These are phyloP conservation scores for Telenomus remus DNA, from an alignment of 1,140 invertebrate genomes.

Conservation along the genomic window DNA sequence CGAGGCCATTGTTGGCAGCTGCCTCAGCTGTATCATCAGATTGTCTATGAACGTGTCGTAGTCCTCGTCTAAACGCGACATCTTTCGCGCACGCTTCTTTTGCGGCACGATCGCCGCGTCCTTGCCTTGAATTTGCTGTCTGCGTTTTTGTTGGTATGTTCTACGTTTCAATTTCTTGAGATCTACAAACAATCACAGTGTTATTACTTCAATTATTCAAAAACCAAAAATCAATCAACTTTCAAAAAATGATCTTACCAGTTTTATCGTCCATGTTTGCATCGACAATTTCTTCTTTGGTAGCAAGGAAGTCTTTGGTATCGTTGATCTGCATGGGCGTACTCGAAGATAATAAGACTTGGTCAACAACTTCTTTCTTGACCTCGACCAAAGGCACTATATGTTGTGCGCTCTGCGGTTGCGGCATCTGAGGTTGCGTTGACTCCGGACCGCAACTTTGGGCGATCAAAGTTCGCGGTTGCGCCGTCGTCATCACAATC, in stretches of 20 bases:
- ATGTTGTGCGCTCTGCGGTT: slow-evolving; percentile 67
- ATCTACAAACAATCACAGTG: slow-evolving; percentile 72
- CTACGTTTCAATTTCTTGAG: slow-evolving; percentile 87
- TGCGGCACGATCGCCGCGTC: slow-evolving; percentile 76
- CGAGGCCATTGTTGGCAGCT: slow-evolving; percentile 89
- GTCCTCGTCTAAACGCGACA: slow-evolving; percentile 91
- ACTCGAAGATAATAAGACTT: slow-evolving; percentile 65
- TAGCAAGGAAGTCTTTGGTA: slow-evolving; percentile 75
- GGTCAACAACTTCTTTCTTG: slow-evolving; percentile 73
- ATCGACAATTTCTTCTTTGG: slow-evolving; percentile 74
- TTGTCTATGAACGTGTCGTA: slow-evolving; percentile 93
- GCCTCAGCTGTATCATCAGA: slow-evolving; percentile 88
- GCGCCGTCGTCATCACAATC: slow-evolving; percentile 31
- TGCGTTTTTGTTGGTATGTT: slow-evolving; percentile 88
- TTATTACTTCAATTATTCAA: too few species aligned
- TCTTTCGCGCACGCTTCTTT: slow-evolving; percentile 89
- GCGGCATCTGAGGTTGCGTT: slow-evolving; percentile 66
- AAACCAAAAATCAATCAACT: too few species aligned
- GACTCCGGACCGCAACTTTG: slow-evolving; percentile 52
- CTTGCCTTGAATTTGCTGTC: slow-evolving; percentile 80
- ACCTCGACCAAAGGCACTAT: slow-evolving; percentile 74
- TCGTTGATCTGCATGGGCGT: slow-evolving; percentile 68
- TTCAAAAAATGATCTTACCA: slow-evolving; percentile 54
- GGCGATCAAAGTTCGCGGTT: slow-evolving; percentile 56
- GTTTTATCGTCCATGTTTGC: slow-evolving; percentile 72